phyloP scores from a whole-genome alignment of 23 tunicate genomes.

The Ascidia mentula region DNA sequence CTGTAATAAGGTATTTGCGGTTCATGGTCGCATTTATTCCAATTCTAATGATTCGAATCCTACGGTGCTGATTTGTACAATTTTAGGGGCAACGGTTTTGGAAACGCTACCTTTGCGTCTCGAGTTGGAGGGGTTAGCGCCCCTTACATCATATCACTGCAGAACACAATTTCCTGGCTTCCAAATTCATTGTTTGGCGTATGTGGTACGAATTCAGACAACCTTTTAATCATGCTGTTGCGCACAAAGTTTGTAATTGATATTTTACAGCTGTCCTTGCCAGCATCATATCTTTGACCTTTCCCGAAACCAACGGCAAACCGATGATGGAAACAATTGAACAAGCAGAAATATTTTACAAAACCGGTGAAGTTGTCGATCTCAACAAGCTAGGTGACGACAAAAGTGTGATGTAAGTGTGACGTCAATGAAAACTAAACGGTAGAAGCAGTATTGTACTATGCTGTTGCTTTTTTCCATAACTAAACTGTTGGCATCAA shows the following conservation, averaged over 20 bases:
- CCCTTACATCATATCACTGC: constrained; percentile 23
- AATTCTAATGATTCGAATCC: too few species aligned
- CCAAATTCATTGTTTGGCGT: background rate
- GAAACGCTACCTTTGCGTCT: constrained; percentile 34
- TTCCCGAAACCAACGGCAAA: constrained; percentile 30
- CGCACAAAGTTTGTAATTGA: too few species aligned
- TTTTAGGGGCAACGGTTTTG: constrained; percentile 54
- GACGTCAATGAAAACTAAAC: too few species aligned
- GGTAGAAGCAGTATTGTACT: too few species aligned
- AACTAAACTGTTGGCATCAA: too few species aligned
- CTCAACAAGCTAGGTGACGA: background rate
- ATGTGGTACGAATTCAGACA: constrained; percentile 11
- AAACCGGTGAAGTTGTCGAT: background rate
- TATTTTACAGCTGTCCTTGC: background rate
- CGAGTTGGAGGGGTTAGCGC: constrained; percentile 55
- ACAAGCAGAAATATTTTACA: constrained; percentile 24
- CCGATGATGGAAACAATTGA: constrained; percentile 33
- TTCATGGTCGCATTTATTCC: too few species aligned
- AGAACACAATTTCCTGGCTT: constrained; percentile 12
- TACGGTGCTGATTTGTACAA: too few species aligned
- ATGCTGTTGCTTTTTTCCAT: too few species aligned
- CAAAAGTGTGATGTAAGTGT: background rate
- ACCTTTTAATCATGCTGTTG: background rate
- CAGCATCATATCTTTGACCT: constrained; percentile 8
- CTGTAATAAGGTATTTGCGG: constrained; percentile 27